Percentiles rank a stretch among this genome's conserved stretches.
Conservation (phyloP, 1,140 invertebrate species). For the Piezodorus guildinii region DNA sequence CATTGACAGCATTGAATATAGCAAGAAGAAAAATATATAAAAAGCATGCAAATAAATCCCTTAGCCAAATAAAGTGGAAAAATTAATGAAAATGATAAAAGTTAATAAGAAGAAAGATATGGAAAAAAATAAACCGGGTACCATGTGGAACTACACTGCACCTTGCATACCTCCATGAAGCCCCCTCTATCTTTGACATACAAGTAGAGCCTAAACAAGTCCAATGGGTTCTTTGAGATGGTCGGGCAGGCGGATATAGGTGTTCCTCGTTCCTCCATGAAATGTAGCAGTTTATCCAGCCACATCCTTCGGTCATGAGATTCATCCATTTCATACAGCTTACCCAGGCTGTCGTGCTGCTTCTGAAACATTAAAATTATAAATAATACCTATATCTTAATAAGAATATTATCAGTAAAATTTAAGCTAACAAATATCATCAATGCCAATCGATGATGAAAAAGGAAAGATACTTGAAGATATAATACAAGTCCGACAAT, state of each 20-base stretch:
- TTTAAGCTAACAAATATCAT: too few species aligned
- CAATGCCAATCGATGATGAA: too few species aligned
- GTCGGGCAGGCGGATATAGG: conserved; percentile 90
- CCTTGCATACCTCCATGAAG: conserved; percentile 88
- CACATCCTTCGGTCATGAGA: conserved; percentile 80
- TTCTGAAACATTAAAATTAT: conserved; percentile 34
- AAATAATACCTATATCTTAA: too few species aligned
- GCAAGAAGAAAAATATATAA: not conserved
- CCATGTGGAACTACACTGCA: conserved; percentile 50
- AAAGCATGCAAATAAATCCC: too few species aligned
- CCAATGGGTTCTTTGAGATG: conserved; percentile 94
- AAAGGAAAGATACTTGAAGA: too few species aligned
- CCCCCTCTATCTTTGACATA: conserved; percentile 91
- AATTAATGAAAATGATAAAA: conserved; percentile 34
- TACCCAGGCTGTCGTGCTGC: conserved; percentile 82
- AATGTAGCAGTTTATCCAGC: conserved; percentile 82
- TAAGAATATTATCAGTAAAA: too few species aligned
- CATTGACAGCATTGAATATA: too few species aligned
- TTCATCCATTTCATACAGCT: conserved; percentile 94
- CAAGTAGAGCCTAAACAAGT: conserved; percentile 91
- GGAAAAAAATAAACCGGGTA: conserved; percentile 28
- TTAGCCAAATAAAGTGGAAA: conserved; percentile 15
- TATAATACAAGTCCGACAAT: too few species aligned
- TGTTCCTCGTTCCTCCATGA: conserved; percentile 85
- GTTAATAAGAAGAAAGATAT: conserved; percentile 21